phyloP scores from a whole-genome alignment of 64 coral and sea anemone species.

The Stichodactyla helianthus region DNA sequence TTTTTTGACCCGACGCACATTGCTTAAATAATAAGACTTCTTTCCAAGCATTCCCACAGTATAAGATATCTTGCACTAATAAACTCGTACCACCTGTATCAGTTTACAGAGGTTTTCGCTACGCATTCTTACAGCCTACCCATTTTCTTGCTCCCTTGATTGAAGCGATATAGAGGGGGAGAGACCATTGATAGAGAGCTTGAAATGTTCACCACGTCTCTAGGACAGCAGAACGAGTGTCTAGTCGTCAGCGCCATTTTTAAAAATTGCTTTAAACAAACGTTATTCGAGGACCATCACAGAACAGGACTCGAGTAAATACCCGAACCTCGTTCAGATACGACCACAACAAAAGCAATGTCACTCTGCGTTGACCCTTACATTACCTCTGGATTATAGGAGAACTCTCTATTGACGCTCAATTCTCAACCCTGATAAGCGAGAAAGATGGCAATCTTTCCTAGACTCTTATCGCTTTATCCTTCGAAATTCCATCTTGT shows the following conservation, averaged over 20 bases:
- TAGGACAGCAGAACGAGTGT: slow-evolving; percentile 10
- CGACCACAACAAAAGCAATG: slow-evolving; percentile 12
- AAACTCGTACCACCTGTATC: slow-evolving; percentile 1
- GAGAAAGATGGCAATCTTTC: background rate
- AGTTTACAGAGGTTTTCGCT: background rate
- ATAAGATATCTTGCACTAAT: background rate
- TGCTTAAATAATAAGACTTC: background rate
- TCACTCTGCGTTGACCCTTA: slow-evolving; percentile 8
- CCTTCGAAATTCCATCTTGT: background rate
- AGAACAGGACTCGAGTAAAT: background rate
- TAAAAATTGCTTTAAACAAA: background rate
- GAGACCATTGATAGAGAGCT: background rate
- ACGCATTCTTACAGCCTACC: background rate
- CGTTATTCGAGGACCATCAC: background rate
- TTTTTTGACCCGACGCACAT: background rate
- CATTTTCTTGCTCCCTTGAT: slow-evolving; percentile 8
- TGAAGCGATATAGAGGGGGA: background rate
- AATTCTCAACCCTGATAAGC: background rate
- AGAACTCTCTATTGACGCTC: slow-evolving; percentile 10
- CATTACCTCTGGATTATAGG: slow-evolving; percentile 1
- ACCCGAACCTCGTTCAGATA: background rate
- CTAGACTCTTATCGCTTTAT: background rate
- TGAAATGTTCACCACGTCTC: background rate
- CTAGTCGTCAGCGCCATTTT: slow-evolving; percentile 12
- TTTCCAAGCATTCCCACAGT: background rate